A percentile compares a stretch with the other conserved stretches of the same genome.
Evolutionary conservation across 1,140 invertebrate species (phyloP).

Genomic region (Eriosoma lanigerum): DNA sequence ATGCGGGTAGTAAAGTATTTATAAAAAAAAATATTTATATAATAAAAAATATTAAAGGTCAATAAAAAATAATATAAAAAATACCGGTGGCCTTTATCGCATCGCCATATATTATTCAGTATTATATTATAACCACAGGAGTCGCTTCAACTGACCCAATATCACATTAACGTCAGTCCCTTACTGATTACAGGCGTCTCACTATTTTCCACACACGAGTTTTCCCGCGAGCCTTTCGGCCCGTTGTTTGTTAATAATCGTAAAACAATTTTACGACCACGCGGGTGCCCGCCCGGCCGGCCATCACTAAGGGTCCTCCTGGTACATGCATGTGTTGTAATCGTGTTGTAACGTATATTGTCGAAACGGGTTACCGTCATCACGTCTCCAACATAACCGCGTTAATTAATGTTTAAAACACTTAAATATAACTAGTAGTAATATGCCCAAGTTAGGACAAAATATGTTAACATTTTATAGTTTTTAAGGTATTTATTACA

Average conservation of each 20-base stretch:
- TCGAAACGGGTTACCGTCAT: neutral
- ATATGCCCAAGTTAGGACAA: too few species aligned
- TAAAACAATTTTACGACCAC: constrained; percentile 27
- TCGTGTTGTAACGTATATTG: neutral
- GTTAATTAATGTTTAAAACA: constrained; percentile 10
- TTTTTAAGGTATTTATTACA: too few species aligned
- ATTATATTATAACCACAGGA: neutral
- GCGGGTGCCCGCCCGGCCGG: neutral
- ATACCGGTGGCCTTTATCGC: constrained; percentile 38
- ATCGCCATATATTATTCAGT: too few species aligned
- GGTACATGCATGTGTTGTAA: neutral
- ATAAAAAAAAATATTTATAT: too few species aligned
- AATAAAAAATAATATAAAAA: too few species aligned
- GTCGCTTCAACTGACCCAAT: constrained; percentile 21
- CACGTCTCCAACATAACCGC: neutral
- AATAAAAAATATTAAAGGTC: constrained; percentile 16
- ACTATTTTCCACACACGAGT: neutral
- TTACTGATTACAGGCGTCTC: neutral
- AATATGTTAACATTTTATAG: too few species aligned
- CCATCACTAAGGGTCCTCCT: neutral
- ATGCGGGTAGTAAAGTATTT: constrained; percentile 31
- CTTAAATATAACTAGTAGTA: too few species aligned
- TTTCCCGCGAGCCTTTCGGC: neutral
- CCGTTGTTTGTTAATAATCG: constrained; percentile 30
- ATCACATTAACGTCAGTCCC: neutral